Base-by-base conservation (phyloP, 2,888 invertebrate genomes). In the Pristionchus mayeri region DNA sequence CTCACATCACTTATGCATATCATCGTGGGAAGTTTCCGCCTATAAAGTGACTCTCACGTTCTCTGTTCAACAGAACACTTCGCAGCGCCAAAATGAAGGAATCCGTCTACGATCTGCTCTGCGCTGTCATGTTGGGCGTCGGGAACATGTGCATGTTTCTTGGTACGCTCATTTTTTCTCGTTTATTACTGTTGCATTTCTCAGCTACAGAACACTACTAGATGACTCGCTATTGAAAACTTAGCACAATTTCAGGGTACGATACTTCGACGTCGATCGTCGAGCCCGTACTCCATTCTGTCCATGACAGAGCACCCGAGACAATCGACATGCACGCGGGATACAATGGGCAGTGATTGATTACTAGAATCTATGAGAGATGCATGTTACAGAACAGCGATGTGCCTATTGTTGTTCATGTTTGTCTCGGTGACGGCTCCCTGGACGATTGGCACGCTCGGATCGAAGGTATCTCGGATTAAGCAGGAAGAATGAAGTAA, bases 271-370 rank as follows among this genome's bases (percentile, higher is more conserved):
- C 88, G 0, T 88, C 88, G 67, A 86, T 89, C 52, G 82, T 88
- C 24, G 89, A 89, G 52, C 87, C 88, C 1, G 88, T 89, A 16
- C 86, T 88, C 21, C 89, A 89, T 83, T 89, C 89, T 24, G 88
- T 89, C 21, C 86, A 89, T 76, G 88, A 87, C 34, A 52, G 87
- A 78, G 84, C 86, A 13, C 88, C 88, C 0, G 86, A 85, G 21
- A 60, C 84, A 16, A 88, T 89, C 27, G 86, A 85, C 44, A 60
- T 82, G 1, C 85, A 85, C 63, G 88, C 89, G 0, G 89, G 89
- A 24, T 89, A 89, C 63, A 87, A 88, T 82, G 89, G 89, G 89
- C n/a, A n/a, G n/a, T 89, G 34, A 24, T 67, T 11, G 6, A 34
- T 2, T 34, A 37, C 40, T 16, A n/a, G n/a, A 37, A 67, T 37